Evolutionary conservation across 2,888 invertebrate genomes (phyloP).

Genomic region (Drosophila neutralis): DNA sequence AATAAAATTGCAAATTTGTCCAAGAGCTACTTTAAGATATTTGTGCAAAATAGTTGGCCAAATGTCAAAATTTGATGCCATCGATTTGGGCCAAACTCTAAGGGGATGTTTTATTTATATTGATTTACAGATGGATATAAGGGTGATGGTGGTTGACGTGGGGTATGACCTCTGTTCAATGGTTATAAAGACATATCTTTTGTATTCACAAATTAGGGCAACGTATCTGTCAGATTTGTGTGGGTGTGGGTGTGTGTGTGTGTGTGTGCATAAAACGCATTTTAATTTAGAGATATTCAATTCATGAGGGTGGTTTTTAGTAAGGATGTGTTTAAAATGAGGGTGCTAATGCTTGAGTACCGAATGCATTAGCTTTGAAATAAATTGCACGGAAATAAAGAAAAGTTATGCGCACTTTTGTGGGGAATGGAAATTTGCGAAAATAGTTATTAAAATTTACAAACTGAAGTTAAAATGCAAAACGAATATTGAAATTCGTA

Average conservation of each 20-base stretch:
- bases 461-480: conserved; percentile 13
- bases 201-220: conserved; percentile 43
- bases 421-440: conserved; percentile 6
- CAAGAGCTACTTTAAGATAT: conserved; percentile 50
- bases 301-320: conserved; percentile 32
- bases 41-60: conserved; percentile 67
- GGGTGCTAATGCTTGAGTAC: conserved; percentile 62
- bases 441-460: conserved; percentile 27
- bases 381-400: conserved; percentile 60
- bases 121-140: conserved; percentile 47
- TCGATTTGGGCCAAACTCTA: conserved; percentile 60
- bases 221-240: conserved; percentile 38
- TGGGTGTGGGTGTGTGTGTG: not conserved
- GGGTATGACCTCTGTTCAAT: conserved; percentile 36
- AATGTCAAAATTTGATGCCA: conserved; percentile 77
- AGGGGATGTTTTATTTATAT: conserved; percentile 31
- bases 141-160: not conserved
- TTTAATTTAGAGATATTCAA: conserved; percentile 55
- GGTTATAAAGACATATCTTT: conserved; percentile 63
- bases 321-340: conserved; percentile 10
- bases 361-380: conserved; percentile 52
- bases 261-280: conserved; percentile 70
- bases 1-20: conserved; percentile 78
- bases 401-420: conserved; percentile 24
- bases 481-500: not conserved